Percentiles rank a stretch among this genome's conserved stretches.
Conservation (phyloP, 2,888 invertebrate genomes). For the Hypercompe scribonia region DNA sequence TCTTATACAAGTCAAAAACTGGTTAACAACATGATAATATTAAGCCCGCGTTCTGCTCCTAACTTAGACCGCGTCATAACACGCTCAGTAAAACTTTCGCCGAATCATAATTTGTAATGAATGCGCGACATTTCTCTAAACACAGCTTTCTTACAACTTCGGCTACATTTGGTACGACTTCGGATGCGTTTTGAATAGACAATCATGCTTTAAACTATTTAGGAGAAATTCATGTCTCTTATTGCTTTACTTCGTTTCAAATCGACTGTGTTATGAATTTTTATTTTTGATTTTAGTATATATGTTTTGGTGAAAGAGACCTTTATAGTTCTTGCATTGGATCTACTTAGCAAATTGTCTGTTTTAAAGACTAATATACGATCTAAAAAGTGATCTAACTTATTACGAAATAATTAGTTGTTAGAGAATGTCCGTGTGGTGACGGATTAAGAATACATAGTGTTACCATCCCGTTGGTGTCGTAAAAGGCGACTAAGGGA, state of each 20-base stretch:
- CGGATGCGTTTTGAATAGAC: conserved; percentile 44
- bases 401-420: too few species aligned
- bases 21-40: too few species aligned
- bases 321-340: neutral
- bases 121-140: conserved; percentile 56
- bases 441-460: too few species aligned
- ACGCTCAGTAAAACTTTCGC: conserved; percentile 52
- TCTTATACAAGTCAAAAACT: too few species aligned
- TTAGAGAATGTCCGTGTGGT: too few species aligned
- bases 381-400: too few species aligned
- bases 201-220: conserved; percentile 34
- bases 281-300: neutral
- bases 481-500: too few species aligned
- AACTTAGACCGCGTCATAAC: conserved; percentile 18
- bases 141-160: conserved; percentile 32
- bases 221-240: conserved; percentile 8
- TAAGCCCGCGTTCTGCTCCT: neutral
- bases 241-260: conserved; percentile 3
- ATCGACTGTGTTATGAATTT: conserved; percentile 12
- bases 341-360: neutral
- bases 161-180: conserved; percentile 24
- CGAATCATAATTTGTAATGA: conserved; percentile 64
- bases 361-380: neutral
- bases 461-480: too few species aligned
- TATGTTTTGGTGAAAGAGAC: conserved; percentile 7